Evolutionary conservation across 35 echinoderm and acorn worm genomes (phyloP).

Genomic region (Heliocidaris erythrogramma): DNA sequence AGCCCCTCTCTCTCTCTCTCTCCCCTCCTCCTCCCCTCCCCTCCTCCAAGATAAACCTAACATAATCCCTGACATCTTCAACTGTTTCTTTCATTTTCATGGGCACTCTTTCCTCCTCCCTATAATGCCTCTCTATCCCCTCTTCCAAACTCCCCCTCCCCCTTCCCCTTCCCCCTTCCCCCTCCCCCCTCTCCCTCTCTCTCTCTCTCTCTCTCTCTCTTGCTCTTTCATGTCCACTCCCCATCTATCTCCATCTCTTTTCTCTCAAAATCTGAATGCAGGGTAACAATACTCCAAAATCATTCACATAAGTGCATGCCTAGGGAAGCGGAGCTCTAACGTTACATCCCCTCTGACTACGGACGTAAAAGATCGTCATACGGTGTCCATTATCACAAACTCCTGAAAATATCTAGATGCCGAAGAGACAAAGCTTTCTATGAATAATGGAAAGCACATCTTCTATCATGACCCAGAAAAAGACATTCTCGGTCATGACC

Average conservation of each 20-base stretch:
- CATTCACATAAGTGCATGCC: constrained; percentile 16
- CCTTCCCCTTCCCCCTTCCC: not conserved
- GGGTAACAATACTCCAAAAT: constrained; percentile 4
- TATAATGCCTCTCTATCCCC: too few species aligned
- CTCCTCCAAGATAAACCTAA: too few species aligned
- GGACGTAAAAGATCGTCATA: not conserved
- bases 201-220: not conserved
- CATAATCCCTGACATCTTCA: too few species aligned
- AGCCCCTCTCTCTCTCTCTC: not conserved
- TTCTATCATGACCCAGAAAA: not conserved
- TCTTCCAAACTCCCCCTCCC: too few species aligned
- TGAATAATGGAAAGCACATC: not conserved
- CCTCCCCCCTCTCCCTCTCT: not conserved
- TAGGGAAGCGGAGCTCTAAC: not conserved
- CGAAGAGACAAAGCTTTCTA: not conserved
- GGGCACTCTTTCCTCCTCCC: too few species aligned
- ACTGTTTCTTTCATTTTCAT: too few species aligned
- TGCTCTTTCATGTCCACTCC: not conserved
- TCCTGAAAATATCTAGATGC: not conserved
- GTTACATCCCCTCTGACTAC: not conserved
- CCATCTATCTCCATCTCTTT: not conserved
- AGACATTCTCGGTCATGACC: not conserved
- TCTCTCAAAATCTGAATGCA: not conserved
- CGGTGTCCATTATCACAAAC: not conserved
- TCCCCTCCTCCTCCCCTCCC: not conserved